phyloP scores from a whole-genome alignment of 2,888 invertebrate genomes.

The Herminia tarsipennalis region DNA sequence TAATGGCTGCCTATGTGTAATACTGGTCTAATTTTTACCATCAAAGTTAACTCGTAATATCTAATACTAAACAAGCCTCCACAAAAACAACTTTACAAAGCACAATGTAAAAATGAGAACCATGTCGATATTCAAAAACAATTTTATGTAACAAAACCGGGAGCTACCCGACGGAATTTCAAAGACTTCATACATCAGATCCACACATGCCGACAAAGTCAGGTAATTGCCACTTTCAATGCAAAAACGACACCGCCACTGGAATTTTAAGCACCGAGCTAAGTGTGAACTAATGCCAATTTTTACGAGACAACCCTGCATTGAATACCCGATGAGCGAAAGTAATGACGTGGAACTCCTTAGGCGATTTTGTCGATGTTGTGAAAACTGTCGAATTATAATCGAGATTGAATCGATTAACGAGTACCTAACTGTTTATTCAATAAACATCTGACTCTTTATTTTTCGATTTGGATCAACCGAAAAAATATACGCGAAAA shows the following conservation, averaged over 20 bases:
- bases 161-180: conserved; percentile 22
- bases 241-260: conserved; percentile 65
- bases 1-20: too few species aligned
- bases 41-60: too few species aligned
- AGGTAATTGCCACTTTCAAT: conserved; percentile 72
- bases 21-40: too few species aligned
- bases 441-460: too few species aligned
- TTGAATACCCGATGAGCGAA: conserved; percentile 65
- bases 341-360: conserved; percentile 35
- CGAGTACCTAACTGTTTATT: neutral
- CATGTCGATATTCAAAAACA: conserved; percentile 11
- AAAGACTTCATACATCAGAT: conserved; percentile 40
- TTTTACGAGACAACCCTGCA: conserved; percentile 68
- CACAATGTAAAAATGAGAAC: neutral
- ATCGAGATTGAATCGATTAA: conserved; percentile 31
- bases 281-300: conserved; percentile 79
- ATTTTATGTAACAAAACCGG: conserved; percentile 34
- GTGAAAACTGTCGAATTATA: conserved; percentile 23
- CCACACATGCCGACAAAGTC: conserved; percentile 49
- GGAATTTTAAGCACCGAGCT: conserved; percentile 70
- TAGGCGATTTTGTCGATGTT: conserved; percentile 37
- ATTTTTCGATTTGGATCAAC: too few species aligned
- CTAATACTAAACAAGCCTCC: too few species aligned
- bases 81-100: neutral
- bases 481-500: too few species aligned